Evolutionary conservation across 1,140 invertebrate genomes (phyloP), one percentile per base, ranked within the genome.

Genomic region (Tenebrio molitor): DNA sequence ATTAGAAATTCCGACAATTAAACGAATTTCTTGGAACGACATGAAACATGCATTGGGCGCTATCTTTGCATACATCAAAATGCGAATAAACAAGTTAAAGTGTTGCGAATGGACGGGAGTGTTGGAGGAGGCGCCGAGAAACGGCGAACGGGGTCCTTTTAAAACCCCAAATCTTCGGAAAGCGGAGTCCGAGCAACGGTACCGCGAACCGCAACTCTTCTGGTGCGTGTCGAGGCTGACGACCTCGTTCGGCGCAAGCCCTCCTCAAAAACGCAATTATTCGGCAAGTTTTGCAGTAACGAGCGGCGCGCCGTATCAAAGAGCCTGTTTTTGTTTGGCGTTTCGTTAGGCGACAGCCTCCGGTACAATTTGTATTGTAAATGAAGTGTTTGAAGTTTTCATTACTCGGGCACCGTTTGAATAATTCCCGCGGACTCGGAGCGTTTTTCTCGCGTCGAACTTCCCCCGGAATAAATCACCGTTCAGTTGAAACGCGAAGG

Each of bases 321-420:
- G 50, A 29, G 50, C 1, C n/a, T 58, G 50, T 58, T 58, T 58
- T 58, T 58, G 50, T 58, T 58, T 58, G 50, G 2, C 50, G 50
- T 58, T 58, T 58, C 50, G 15, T 58, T 58, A 58, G 50, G 12
- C 21, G 23, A 58, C 19, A 21, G 50, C 50, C 50, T 58, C 21
- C 23, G 29, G 36, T 66, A 29, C 15, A 66, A 66, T 66, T 66
- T 66, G 64, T 66, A 66, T 66, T 66, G 64, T 66, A 66, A 66
- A 66, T 66, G 64, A 66, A 66, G 64, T 66, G 39, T 66, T 66
- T 66, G 64, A 66, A 44, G 64, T 66, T 66, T 66, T 66, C 64
- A 66, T 66, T 66, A 66, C 39, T 44, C 6, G 36, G 36, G 19
- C 36, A 66, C 21, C 36, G 42, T 66, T 66, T 66, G 64, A 66